These are phyloP conservation scores for Penaeus japonicus DNA, from an alignment of 1,140 invertebrate species.

Conservation along the genomic window DNA sequence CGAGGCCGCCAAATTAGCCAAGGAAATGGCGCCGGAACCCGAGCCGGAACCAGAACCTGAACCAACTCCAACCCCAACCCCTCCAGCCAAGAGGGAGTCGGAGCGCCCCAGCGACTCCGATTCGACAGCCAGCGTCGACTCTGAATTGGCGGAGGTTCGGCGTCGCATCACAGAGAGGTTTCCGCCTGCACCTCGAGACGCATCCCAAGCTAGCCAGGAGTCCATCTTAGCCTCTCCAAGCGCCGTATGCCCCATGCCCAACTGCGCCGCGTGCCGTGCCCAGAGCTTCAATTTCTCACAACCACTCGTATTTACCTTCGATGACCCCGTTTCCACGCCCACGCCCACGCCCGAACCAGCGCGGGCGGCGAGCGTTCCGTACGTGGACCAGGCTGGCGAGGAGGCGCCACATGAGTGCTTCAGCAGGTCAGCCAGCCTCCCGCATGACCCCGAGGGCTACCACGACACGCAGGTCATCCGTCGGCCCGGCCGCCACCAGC, in stretches of 20 bases:
- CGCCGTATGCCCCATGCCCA: slow-evolving; percentile 47
- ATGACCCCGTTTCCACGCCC: not conserved
- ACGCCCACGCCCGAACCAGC: not conserved
- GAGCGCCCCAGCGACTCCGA: slow-evolving; percentile 42
- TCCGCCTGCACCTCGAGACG: slow-evolving; percentile 34
- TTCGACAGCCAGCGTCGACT: slow-evolving; percentile 39
- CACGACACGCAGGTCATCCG: not conserved
- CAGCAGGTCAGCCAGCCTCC: slow-evolving; percentile 35
- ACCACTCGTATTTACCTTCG: slow-evolving; percentile 40
- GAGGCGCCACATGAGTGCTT: not conserved
- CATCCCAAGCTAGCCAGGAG: slow-evolving; percentile 40
- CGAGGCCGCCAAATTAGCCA: no score
- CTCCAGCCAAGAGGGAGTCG: not conserved
- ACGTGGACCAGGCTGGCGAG: slow-evolving; percentile 32
- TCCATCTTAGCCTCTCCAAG: slow-evolving; percentile 44
- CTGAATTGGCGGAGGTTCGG: slow-evolving; percentile 41
- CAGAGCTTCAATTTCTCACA: slow-evolving; percentile 13
- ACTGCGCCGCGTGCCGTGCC: slow-evolving; percentile 38
- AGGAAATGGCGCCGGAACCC: no score
- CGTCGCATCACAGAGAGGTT: slow-evolving; percentile 44
- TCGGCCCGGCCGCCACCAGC: slow-evolving; percentile 13
- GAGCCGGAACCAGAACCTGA: not conserved
- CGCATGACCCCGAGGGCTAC: slow-evolving; percentile 38
- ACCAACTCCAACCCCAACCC: not conserved
- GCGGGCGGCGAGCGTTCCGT: slow-evolving; percentile 32